phyloP scores from a whole-genome alignment of 2,113 vertebrate genomes.

The Ia io region DNA sequence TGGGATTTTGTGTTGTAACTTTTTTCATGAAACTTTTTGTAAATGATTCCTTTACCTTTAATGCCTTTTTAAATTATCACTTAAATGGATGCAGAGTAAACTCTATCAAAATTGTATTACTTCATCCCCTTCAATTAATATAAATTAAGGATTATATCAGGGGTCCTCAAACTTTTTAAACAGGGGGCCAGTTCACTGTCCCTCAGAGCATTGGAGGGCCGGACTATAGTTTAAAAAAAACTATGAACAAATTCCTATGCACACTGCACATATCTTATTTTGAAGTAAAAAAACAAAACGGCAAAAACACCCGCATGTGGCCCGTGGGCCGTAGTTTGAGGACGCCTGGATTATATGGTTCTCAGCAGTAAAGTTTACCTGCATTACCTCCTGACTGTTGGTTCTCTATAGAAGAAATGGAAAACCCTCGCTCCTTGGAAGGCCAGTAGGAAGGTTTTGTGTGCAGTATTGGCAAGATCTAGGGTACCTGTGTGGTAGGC shows the following conservation, averaged over 20 bases:
- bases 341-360: neutral
- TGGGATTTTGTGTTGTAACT: neutral
- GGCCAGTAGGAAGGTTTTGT: neutral
- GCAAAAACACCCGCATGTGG: too few relatives aligned
- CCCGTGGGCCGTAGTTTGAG: too few relatives aligned
- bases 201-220: too few relatives aligned
- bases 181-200: too few relatives aligned
- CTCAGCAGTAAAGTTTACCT: neutral
- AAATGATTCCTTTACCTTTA: neutral
- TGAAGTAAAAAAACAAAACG: too few relatives aligned
- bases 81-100: conserved; percentile 10
- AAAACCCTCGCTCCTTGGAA: neutral
- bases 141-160: neutral
- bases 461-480: neutral
- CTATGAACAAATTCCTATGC: too few relatives aligned
- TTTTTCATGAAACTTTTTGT: conserved; percentile 31
- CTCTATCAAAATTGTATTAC: neutral
- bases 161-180: too few relatives aligned
- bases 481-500: neutral
- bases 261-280: too few relatives aligned
- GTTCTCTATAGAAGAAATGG: neutral
- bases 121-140: neutral
- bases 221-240: too few relatives aligned
- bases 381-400: neutral
- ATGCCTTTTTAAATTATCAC: neutral